Conservation (phyloP, 2,113 vertebrate species). For the Zosterops hypoxanthus region DNA sequence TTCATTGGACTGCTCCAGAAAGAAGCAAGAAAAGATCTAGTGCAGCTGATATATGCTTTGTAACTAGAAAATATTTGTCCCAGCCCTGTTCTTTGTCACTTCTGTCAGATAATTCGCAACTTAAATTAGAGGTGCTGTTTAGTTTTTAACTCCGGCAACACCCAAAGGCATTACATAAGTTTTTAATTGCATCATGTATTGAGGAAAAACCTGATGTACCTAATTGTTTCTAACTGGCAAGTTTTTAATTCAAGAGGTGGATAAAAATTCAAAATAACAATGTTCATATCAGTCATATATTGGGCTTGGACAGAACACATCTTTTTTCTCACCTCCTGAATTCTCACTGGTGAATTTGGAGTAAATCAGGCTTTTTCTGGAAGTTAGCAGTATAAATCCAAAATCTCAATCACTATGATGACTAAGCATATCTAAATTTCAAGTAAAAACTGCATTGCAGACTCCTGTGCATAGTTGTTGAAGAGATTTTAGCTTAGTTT, state of each 20-base stretch:
- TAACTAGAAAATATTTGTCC: not conserved
- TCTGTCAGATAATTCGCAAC: not conserved
- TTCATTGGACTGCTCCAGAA: not conserved
- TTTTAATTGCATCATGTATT: not conserved
- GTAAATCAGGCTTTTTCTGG: not conserved
- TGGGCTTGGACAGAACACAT: not conserved
- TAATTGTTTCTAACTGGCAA: not conserved
- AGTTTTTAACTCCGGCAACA: not conserved
- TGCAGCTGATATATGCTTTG: not conserved
- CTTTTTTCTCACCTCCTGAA: not conserved
- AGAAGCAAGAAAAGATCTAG: not conserved
- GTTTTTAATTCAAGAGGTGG: not conserved
- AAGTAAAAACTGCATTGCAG: slow-evolving; percentile 3
- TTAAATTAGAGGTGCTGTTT: not conserved
- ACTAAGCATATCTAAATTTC: slow-evolving; percentile 29
- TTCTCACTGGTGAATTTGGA: not conserved
- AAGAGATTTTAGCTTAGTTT: not conserved
- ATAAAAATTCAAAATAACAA: not conserved
- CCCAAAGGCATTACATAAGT: not conserved
- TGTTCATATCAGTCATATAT: not conserved
- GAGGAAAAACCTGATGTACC: not conserved
- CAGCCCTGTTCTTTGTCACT: not conserved
- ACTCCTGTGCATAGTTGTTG: not conserved
- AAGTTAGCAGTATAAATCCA: not conserved
- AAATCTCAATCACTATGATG: not conserved